A percentile compares a stretch with the other conserved stretches of the same genome.
phyloP scores from a whole-genome alignment of 2,888 invertebrate species.

The Drosophila mayaguana region DNA sequence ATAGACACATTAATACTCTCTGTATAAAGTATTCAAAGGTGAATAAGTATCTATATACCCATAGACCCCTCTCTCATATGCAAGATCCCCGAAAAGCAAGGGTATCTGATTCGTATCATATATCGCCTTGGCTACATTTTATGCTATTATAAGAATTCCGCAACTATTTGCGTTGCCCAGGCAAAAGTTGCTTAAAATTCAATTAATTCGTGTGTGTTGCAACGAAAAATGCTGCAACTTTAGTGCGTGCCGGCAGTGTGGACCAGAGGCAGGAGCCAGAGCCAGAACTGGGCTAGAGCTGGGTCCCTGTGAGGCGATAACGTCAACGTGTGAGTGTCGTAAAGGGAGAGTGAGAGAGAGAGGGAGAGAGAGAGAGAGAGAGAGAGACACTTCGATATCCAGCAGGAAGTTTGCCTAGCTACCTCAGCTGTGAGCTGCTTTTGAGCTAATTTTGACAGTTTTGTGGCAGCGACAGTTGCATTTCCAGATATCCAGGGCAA shows the following conservation, averaged over 20 bases:
- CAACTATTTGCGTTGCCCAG: slow-evolving; percentile 57
- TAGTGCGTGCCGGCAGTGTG: slow-evolving; percentile 60
- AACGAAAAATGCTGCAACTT: slow-evolving; percentile 71
- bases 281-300: background rate
- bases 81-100: too few relatives aligned
- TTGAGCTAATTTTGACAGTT: slow-evolving; percentile 71
- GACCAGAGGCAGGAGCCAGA: background rate
- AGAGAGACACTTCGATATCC: slow-evolving; percentile 28
- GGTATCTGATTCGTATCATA: background rate
- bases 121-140: background rate
- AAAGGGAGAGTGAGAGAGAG: background rate
- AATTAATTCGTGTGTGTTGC: slow-evolving; percentile 75
- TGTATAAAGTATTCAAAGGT: too few relatives aligned
- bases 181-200: slow-evolving; percentile 75
- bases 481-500: slow-evolving; percentile 68
- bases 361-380: background rate
- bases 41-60: too few relatives aligned
- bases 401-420: slow-evolving; percentile 47
- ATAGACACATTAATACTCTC: too few relatives aligned
- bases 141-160: slow-evolving; percentile 61
- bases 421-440: slow-evolving; percentile 43
- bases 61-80: too few relatives aligned
- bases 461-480: slow-evolving; percentile 60
- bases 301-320: slow-evolving; percentile 7
- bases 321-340: slow-evolving; percentile 19